Percentiles rank a stretch among this genome's conserved stretches.
Evolutionary conservation across 2,888 invertebrate genomes (phyloP).

Genomic region (Lepidocyrtoides sp.): DNA sequence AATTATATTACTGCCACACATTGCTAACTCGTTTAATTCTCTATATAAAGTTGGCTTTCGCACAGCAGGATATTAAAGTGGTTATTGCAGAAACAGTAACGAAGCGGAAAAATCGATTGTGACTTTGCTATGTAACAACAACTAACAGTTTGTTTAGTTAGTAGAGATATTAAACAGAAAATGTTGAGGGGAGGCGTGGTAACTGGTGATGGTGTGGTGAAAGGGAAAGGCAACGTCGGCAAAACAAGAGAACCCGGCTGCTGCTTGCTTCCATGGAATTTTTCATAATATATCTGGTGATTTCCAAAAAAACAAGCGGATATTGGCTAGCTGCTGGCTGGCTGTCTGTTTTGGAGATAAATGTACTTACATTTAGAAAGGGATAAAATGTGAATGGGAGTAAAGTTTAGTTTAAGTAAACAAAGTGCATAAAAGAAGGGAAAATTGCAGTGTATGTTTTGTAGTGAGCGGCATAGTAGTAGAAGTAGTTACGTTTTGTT

Average conservation of each 20-base stretch:
- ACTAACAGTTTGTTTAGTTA: neutral
- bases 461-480: neutral
- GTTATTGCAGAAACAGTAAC: constrained; percentile 32
- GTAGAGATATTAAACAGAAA: neutral
- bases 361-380: neutral
- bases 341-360: neutral
- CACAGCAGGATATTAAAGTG: constrained; percentile 41
- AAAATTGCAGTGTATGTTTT: constrained; percentile 8
- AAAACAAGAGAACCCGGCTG: too few relatives aligned
- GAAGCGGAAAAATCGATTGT: constrained; percentile 48
- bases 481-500: too few relatives aligned
- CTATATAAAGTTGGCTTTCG: neutral
- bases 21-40: neutral
- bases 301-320: too few relatives aligned
- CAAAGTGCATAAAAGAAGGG: constrained; percentile 35
- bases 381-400: neutral
- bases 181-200: neutral
- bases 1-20: constrained; percentile 25
- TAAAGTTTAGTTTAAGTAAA: constrained; percentile 41
- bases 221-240: too few relatives aligned
- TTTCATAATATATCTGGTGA: too few relatives aligned
- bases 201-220: too few relatives aligned
- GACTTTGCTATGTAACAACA: constrained; percentile 10
- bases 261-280: too few relatives aligned
- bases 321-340: neutral